phyloP scores from a whole-genome alignment of 2,113 vertebrate genomes.

The Cryptotis parvus region DNA sequence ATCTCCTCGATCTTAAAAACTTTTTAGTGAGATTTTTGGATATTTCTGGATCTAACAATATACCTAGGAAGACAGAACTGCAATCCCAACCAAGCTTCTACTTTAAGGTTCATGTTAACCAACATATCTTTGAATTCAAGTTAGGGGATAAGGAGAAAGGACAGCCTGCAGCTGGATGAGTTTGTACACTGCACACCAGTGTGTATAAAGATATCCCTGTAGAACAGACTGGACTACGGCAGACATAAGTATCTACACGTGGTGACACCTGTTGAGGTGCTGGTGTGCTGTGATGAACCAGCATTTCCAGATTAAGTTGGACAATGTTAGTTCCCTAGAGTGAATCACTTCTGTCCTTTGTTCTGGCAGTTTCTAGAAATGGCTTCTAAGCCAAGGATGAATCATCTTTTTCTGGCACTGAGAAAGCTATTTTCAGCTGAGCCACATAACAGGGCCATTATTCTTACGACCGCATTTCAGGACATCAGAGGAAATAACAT shows the following conservation, averaged over 20 bases:
- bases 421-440: constrained; percentile 65
- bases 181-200: not conserved
- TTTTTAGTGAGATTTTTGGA: not conserved
- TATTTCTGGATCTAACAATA: not conserved
- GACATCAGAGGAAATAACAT: constrained; percentile 69
- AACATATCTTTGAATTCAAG: not conserved
- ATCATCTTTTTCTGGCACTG: constrained; percentile 73
- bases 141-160: not conserved
- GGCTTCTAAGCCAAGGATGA: constrained; percentile 67
- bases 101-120: not conserved
- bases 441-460: constrained; percentile 60
- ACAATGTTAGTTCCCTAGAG: not conserved
- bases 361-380: constrained; percentile 65
- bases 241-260: accelerated
- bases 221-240: not conserved
- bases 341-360: constrained; percentile 65
- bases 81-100: not conserved
- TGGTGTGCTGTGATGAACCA: not conserved
- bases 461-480: constrained; percentile 48
- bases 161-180: not conserved
- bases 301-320: constrained; percentile 1
- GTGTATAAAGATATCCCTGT: not conserved
- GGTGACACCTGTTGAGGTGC: not conserved
- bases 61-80: not conserved
- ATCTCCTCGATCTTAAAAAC: too few relatives aligned